phyloP scores from a whole-genome alignment of 2,888 invertebrate species.

The Dorcus parallelipipedus region DNA sequence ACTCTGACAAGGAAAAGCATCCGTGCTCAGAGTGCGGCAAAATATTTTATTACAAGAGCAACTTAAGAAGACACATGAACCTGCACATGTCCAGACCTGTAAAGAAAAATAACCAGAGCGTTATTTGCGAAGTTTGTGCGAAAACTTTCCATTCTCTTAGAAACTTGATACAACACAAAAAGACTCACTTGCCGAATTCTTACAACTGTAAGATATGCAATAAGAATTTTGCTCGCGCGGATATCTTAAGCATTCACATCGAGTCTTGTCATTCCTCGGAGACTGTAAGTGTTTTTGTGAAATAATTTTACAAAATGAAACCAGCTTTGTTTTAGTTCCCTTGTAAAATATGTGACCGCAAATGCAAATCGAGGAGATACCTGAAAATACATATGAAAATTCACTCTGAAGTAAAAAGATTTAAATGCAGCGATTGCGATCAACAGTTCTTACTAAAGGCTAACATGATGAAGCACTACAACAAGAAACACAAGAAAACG shows the following conservation, averaged over 20 bases:
- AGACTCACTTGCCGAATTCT: constrained; percentile 35
- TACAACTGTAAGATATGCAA: constrained; percentile 28
- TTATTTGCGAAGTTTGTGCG: constrained; percentile 52
- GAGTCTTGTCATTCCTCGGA: constrained; percentile 16
- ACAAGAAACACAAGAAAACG: constrained; percentile 21
- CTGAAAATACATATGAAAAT: constrained; percentile 28
- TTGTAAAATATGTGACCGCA: constrained; percentile 25
- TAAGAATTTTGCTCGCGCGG: constrained; percentile 29
- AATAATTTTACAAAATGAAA: background rate
- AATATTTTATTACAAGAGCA: constrained; percentile 30
- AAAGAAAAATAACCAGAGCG: constrained; percentile 18
- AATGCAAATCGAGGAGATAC: constrained; percentile 27
- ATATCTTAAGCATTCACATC: constrained; percentile 25
- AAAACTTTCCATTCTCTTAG: constrained; percentile 45
- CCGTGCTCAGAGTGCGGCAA: constrained; percentile 36
- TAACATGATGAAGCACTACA: constrained; percentile 29
- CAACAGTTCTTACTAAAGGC: constrained; percentile 21
- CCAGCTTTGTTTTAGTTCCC: constrained; percentile 8
- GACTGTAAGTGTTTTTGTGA: constrained; percentile 3
- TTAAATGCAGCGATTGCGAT: constrained; percentile 32
- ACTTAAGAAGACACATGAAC: constrained; percentile 36
- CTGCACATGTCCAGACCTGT: constrained; percentile 23
- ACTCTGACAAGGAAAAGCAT: constrained; percentile 28
- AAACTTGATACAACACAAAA: constrained; percentile 50
- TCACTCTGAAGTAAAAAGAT: constrained; percentile 25